Evolutionary conservation across 2,888 invertebrate species (phyloP).

Genomic region (Lampropteryx suffumata): DNA sequence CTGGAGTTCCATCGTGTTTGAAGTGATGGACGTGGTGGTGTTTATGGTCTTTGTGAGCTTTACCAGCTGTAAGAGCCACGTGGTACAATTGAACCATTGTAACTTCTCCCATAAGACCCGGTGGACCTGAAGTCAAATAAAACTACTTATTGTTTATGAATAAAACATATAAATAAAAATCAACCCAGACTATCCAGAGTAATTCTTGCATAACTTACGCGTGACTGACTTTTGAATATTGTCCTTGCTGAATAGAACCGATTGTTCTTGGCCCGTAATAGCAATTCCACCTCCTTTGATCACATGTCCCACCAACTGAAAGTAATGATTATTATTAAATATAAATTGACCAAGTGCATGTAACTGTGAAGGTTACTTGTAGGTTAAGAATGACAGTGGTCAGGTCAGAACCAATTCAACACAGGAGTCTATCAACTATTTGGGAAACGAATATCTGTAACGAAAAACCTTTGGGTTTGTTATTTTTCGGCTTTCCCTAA

Average conservation of each 20-base stretch:
- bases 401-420: no score
- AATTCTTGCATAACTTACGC: conserved; percentile 51
- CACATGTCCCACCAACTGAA: conserved; percentile 89
- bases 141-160: neutral
- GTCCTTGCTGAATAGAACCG: conserved; percentile 62
- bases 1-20: conserved; percentile 86
- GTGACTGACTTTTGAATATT: conserved; percentile 42
- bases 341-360: no score
- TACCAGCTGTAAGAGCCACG: conserved; percentile 92
- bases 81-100: conserved; percentile 92
- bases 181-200: neutral
- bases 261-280: conserved; percentile 89
- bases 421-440: no score
- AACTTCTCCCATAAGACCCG: conserved; percentile 88
- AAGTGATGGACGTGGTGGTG: conserved; percentile 93
- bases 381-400: no score
- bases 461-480: no score
- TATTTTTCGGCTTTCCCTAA: no score
- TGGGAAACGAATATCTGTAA: no score
- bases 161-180: neutral
- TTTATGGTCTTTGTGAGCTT: conserved; percentile 93
- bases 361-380: no score
- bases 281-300: conserved; percentile 90
- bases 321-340: conserved; percentile 31
- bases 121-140: conserved; percentile 68